Conservation (phyloP, 2,113 vertebrate species). For the Aphyosemion australe region DNA sequence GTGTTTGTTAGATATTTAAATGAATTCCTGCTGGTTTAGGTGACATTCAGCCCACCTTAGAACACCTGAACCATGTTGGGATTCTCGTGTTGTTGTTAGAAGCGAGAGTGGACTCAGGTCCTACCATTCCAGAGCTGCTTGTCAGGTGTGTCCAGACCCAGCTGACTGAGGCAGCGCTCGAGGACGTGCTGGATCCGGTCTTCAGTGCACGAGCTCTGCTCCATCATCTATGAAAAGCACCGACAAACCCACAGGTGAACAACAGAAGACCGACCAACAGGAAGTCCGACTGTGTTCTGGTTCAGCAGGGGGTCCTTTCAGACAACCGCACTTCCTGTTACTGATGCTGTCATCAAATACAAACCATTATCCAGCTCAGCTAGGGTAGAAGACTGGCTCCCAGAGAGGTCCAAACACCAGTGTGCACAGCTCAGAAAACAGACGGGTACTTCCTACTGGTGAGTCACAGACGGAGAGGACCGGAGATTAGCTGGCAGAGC, state of each 20-base stretch:
- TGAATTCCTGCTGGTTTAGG: too few relatives aligned
- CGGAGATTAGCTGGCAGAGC: conserved; percentile 42
- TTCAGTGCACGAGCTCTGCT: conserved; percentile 93
- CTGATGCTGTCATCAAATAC: too few relatives aligned
- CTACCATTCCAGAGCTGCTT: conserved; percentile 88
- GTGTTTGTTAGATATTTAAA: too few relatives aligned
- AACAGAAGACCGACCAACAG: conserved; percentile 9
- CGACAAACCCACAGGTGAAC: conserved; percentile 6
- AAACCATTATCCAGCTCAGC: neutral
- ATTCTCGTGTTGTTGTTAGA: too few relatives aligned
- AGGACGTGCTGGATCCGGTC: conserved; percentile 94
- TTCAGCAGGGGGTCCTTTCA: conserved; percentile 8
- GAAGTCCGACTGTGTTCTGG: conserved; percentile 28
- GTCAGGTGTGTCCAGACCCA: conserved; percentile 76
- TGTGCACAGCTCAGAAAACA: conserved; percentile 3
- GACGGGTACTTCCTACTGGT: conserved; percentile 53
- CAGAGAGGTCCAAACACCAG: neutral
- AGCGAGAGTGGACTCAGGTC: conserved; percentile 22
- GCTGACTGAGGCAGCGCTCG: conserved; percentile 88
- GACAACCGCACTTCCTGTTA: conserved; percentile 33
- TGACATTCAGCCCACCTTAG: too few relatives aligned
- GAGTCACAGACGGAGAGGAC: conserved; percentile 42
- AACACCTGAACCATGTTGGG: neutral
- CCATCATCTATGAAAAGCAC: conserved; percentile 75
- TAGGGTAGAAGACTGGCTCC: neutral